phyloP scores from a whole-genome alignment of 2,797 vertebrate species.

The Thalassophryne amazonica region DNA sequence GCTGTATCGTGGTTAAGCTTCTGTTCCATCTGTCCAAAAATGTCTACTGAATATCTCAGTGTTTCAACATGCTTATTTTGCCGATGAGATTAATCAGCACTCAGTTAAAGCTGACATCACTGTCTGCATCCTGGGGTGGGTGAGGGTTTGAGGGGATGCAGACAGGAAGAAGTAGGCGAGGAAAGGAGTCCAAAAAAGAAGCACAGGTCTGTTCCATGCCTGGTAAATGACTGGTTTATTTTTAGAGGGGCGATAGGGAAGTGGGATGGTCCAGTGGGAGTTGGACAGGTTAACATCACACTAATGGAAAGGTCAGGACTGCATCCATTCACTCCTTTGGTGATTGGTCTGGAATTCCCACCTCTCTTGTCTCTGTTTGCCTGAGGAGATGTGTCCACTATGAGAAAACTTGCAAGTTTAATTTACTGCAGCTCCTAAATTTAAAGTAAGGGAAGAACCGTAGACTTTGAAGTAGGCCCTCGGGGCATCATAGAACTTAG shows the following conservation, averaged over 20 bases:
- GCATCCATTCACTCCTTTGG: not conserved
- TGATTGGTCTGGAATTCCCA: not conserved
- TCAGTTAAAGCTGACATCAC: constrained; percentile 56
- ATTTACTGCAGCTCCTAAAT: constrained; percentile 23
- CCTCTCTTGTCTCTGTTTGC: not conserved
- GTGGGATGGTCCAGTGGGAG: constrained; percentile 37
- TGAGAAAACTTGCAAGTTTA: constrained; percentile 3
- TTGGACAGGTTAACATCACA: constrained; percentile 64
- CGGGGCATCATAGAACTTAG: constrained; percentile 12
- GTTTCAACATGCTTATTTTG: constrained; percentile 63
- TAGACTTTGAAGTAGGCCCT: constrained; percentile 10
- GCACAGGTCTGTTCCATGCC: constrained; percentile 24
- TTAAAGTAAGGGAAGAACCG: constrained; percentile 2
- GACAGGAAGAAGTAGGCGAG: constrained; percentile 20
- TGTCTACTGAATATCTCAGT: constrained; percentile 40
- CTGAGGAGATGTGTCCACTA: not conserved
- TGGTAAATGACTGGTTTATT: constrained; percentile 44
- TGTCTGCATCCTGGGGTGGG: too few species aligned
- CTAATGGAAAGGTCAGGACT: constrained; percentile 57
- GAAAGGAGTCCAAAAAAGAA: not conserved
- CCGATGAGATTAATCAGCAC: constrained; percentile 66
- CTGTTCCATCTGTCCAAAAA: constrained; percentile 11
- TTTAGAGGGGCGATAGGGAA: constrained; percentile 38
- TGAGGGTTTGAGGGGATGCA: constrained; percentile 14
- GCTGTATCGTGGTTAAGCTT: not conserved